These are phyloP conservation scores for Papilio dardanus DNA, from an alignment of 1,140 invertebrate genomes.

Conservation along the genomic window DNA sequence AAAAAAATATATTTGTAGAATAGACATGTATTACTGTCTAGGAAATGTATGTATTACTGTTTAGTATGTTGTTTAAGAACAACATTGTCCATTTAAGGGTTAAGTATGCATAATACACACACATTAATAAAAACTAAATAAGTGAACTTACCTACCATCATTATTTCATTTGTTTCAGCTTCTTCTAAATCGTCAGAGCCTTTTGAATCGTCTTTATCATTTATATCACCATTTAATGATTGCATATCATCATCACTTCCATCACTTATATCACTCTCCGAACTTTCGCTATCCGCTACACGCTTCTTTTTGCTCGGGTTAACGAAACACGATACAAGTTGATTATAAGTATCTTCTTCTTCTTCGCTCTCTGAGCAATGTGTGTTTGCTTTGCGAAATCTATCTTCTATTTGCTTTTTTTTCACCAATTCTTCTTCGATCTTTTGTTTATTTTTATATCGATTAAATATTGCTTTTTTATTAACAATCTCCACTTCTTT, in stretches of 20 bases:
- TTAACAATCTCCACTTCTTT: conserved; percentile 61
- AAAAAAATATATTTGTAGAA: too few species aligned
- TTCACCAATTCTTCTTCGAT: conserved; percentile 72
- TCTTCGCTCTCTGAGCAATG: conserved; percentile 78
- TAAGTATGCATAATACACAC: not conserved
- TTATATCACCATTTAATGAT: conserved; percentile 35
- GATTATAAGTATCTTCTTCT: conserved; percentile 81
- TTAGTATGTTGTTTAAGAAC: too few species aligned
- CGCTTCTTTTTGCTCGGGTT: conserved; percentile 46
- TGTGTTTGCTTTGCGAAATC: conserved; percentile 55
- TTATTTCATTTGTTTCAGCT: conserved; percentile 8
- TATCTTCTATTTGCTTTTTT: conserved; percentile 67
- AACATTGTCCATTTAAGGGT: too few species aligned
- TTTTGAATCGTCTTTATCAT: conserved; percentile 35
- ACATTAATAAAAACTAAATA: not conserved
- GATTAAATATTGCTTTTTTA: conserved; percentile 76
- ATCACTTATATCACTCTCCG: conserved; percentile 48
- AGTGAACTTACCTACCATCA: conserved; percentile 34
- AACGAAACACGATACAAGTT: conserved; percentile 83
- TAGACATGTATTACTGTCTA: too few species aligned
- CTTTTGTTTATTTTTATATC: conserved; percentile 79
- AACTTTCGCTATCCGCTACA: conserved; percentile 60
- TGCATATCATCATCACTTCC: conserved; percentile 51
- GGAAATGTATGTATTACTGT: too few species aligned
- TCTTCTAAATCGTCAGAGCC: not conserved